A percentile compares a stretch with the other conserved stretches of the same genome.
Evolutionary conservation across 2,797 vertebrate species (phyloP).

Genomic region (Pteropus rufus): DNA sequence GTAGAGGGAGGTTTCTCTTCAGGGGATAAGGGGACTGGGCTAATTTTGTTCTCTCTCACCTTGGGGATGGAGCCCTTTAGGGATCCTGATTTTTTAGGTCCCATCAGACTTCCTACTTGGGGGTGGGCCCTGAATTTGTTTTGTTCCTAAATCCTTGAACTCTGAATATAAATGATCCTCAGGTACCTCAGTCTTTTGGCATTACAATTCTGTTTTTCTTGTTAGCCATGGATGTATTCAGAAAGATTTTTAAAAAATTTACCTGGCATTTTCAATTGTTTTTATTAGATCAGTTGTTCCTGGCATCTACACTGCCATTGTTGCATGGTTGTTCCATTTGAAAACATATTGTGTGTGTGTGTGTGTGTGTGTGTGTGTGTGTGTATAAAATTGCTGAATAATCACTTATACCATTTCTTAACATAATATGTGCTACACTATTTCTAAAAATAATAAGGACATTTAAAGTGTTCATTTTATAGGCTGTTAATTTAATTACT

Average conservation of each 20-base stretch:
- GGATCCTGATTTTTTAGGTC: not conserved
- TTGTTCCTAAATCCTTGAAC: not conserved
- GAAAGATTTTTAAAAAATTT: not conserved
- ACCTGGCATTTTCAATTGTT: not conserved
- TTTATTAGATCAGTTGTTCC: not conserved
- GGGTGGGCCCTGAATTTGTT: not conserved
- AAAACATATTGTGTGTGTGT: not conserved
- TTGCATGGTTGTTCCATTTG: not conserved
- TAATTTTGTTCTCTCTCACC: not conserved
- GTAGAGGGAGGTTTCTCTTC: not conserved
- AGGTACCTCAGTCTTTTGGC: not conserved
- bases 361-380: too few species aligned
- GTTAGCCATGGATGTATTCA: not conserved
- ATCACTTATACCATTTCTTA: slow-evolving; percentile 50
- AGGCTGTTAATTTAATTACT: slow-evolving; percentile 66
- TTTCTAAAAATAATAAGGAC: slow-evolving; percentile 62
- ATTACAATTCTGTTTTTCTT: not conserved
- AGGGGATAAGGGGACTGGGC: not conserved
- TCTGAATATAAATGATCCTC: not conserved
- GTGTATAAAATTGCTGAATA: not conserved
- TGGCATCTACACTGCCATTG: not conserved
- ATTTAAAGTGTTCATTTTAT: slow-evolving; percentile 61
- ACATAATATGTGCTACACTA: slow-evolving; percentile 40
- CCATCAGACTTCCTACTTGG: not conserved
- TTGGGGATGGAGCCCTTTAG: not conserved